These are phyloP conservation scores for Numenius phaeopus DNA, from an alignment of 2,797 vertebrate genomes.

Conservation along the genomic window DNA sequence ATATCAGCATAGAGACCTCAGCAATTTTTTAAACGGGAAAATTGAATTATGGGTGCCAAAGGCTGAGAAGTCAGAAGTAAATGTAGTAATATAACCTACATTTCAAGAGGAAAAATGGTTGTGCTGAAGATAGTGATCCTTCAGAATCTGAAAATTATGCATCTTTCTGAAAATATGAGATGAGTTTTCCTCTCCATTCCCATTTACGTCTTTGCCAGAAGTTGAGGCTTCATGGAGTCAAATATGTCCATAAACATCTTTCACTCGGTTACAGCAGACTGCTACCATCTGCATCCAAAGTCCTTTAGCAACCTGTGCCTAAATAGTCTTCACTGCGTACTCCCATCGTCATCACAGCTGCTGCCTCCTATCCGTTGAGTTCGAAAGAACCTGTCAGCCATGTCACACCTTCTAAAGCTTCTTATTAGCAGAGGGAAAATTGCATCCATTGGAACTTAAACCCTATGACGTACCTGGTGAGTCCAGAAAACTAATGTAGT, in stretches of 20 bases:
- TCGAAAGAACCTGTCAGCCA: neutral
- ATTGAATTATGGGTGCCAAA: conserved; percentile 43
- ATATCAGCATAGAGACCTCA: conserved; percentile 36
- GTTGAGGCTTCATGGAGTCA: neutral
- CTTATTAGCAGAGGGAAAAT: neutral
- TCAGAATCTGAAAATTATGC: neutral
- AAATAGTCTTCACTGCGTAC: neutral
- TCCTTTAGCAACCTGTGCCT: neutral
- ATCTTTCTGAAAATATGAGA: neutral
- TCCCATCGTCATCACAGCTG: neutral
- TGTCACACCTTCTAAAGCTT: neutral
- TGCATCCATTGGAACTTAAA: neutral
- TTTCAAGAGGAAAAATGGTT: conserved; percentile 3
- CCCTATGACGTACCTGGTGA: accelerated
- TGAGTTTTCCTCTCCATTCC: neutral
- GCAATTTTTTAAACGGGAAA: conserved; percentile 14
- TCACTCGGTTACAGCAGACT: neutral
- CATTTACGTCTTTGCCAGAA: neutral
- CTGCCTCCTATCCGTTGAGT: neutral
- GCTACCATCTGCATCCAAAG: neutral
- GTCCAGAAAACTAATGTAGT: neutral
- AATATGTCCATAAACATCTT: neutral
- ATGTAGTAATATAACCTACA: neutral
- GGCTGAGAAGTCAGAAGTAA: conserved; percentile 16
- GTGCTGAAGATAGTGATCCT: neutral